Evolutionary conservation across 2,888 invertebrate genomes (phyloP).

Genomic region (Antheraea yamamai): DNA sequence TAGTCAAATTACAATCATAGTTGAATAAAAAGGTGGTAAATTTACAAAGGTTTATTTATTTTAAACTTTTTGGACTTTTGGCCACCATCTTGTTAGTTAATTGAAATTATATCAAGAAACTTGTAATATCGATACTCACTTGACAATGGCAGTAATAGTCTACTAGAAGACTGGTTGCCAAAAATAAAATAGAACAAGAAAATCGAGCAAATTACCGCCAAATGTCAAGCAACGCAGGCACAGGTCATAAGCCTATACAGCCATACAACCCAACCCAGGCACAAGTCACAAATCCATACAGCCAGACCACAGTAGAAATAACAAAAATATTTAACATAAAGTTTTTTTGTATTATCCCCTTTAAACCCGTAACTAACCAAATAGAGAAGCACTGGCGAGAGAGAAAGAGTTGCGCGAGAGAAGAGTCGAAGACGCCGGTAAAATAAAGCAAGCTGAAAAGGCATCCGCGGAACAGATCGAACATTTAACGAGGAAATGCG

Average conservation of each 20-base stretch:
- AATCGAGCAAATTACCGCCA: not conserved
- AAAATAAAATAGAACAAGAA: not conserved
- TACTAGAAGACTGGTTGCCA: not conserved
- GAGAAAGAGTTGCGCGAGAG: constrained; percentile 68
- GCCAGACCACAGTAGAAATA: not conserved
- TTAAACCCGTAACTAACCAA: constrained; percentile 51
- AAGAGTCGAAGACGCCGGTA: constrained; percentile 66
- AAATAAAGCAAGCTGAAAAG: constrained; percentile 70
- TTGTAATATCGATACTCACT: too few relatives aligned
- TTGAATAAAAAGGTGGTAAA: not conserved
- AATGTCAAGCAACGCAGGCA: not conserved
- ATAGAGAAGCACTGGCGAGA: constrained; percentile 75
- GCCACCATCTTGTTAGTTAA: too few relatives aligned
- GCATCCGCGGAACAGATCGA: constrained; percentile 80
- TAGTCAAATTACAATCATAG: not conserved
- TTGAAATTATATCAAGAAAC: too few relatives aligned
- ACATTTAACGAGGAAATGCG: constrained; percentile 83
- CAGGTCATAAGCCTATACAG: not conserved
- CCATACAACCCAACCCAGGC: not conserved
- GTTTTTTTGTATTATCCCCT: constrained; percentile 26
- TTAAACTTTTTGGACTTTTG: not conserved
- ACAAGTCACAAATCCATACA: not conserved
- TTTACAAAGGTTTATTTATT: not conserved
- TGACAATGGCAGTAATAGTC: too few relatives aligned
- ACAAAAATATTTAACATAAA: constrained; percentile 5